These are phyloP conservation scores for Laspeyria flexula DNA, from an alignment of 2,888 invertebrate genomes.

Conservation along the genomic window DNA sequence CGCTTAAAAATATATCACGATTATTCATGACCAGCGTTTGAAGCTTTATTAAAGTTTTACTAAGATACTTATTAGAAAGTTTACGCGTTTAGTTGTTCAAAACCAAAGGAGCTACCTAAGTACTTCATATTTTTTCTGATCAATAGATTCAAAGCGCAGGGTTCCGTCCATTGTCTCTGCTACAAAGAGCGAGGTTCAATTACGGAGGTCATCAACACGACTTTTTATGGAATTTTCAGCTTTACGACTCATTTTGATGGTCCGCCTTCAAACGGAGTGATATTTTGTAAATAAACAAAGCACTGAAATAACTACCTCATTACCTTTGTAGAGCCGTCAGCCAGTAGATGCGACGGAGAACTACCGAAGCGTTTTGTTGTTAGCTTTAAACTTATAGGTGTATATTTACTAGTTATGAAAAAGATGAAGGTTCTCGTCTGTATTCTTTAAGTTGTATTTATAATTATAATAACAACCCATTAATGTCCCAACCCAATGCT, in stretches of 20 bases:
- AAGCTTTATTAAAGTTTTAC: too few species aligned
- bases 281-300: conserved; percentile 86
- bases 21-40: too few species aligned
- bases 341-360: conserved; percentile 65
- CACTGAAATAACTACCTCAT: conserved; percentile 84
- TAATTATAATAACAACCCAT: too few species aligned
- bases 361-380: conserved; percentile 66
- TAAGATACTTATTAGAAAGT: too few species aligned
- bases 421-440: conserved; percentile 30
- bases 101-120: conserved; percentile 12
- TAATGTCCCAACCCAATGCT: too few species aligned
- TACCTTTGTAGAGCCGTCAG: conserved; percentile 82
- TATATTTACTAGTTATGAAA: conserved; percentile 49
- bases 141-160: conserved; percentile 68
- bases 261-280: conserved; percentile 86
- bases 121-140: conserved; percentile 58
- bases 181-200: conserved; percentile 80
- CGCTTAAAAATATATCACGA: too few species aligned
- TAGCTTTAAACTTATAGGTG: conserved; percentile 57
- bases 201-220: conserved; percentile 85
- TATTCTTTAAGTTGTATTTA: conserved; percentile 43
- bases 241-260: conserved; percentile 85
- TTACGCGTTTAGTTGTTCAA: neutral
- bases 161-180: conserved; percentile 82
- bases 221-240: conserved; percentile 85